Base-by-base conservation (phyloP, 2,113 vertebrate species). In the Corythaixoides concolor region DNA sequence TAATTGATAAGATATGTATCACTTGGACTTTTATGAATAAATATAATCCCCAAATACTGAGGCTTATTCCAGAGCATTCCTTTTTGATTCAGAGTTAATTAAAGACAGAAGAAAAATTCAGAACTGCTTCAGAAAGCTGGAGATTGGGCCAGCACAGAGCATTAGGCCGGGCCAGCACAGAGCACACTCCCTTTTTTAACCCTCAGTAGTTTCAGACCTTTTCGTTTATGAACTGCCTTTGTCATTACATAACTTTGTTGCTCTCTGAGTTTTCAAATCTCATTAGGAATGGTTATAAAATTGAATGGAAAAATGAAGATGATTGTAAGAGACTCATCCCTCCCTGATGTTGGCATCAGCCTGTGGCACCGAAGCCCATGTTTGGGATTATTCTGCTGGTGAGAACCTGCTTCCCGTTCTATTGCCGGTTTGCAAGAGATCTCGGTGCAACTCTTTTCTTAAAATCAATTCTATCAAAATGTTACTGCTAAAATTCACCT, bases 271-370 rank as follows among this genome's bases (percentile, higher is more conserved):
- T 33, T 17, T 59, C 75, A 53, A 64, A 83, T 50, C 69, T 91
- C 3, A 0, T 62, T 55, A 63, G 79, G 50, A 75, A 63, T 37
- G 13, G 27, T 67, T 88, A 41, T 41, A 72, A 88, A 88, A 53
- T 8, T 5, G 43, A 68, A 22, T 9, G 41, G 58, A 7, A 33
- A 75, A 82, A 35, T 33, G 30, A 63, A 28, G 60, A 27, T 62
- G 67, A 60, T 58, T 0, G 0, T 11, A 27, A 76, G 32, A 68
- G 49, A 37, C 32, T 8, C 4, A 0, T 37, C 50, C 45, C 45
- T 73, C 53, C 18, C 43, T 62, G 49, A 30, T 7, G 8, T 5
- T 82, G 78, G 22, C n/a, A 20, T 15, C 30, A 26, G 33, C 37
- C 73, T 1, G 0, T 45, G n/a, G 26, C n/a, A 8, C 47, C 19